Evolutionary conservation across 2,113 vertebrate genomes (phyloP), one percentile per base, ranked within the genome.

Genomic region (Pachycephala philippinensis): DNA sequence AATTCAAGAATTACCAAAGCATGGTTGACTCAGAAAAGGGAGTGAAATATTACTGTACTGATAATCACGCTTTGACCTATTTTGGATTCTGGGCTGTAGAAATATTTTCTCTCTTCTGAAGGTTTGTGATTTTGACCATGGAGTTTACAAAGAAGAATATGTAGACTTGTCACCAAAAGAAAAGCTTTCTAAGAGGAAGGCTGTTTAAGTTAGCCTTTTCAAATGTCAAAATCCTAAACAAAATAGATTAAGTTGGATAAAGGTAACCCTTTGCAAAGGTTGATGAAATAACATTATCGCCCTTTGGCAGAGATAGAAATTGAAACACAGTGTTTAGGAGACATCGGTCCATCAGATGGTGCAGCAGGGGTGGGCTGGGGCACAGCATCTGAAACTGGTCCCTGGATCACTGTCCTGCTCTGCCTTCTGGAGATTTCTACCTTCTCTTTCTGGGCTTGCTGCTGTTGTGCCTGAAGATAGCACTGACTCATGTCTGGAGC

Each of bases 151-250:
- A 42, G 75, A 87, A 74, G 45, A 54, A 5, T 30, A 77, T 14
- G 15, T 40, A 66, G 45, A 53, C 64, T 69, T 88, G 79, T 90
- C 49, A 63, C 75, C n/a, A 27, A 17, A n/a, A 40, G 39, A 90
- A 56, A 61, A n/a, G 79, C 68, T 69, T 91, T 70, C 59, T 47
- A 33, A 45, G 50, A 77, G 54, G 63, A 60, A 70, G 74, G 31
- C 42, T 91, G 74, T 76, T 80, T 28, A 80, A 93, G 52, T 83
- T 95, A 95, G 92, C 92, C 92, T 96, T 96, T 96, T 94, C 95
- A 93, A 92, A 94, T 84, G 88, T 94, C 93, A 95, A 26, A 92
- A 80, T 81, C 60, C 83, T 95, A 94, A 93, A 39, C 39, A 49
- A 81, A 94, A 56, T 27, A 60, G 85, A 92, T 80, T 6, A 74